phyloP scores from a whole-genome alignment of 2,888 invertebrate species.

The Chironomus tentans region DNA sequence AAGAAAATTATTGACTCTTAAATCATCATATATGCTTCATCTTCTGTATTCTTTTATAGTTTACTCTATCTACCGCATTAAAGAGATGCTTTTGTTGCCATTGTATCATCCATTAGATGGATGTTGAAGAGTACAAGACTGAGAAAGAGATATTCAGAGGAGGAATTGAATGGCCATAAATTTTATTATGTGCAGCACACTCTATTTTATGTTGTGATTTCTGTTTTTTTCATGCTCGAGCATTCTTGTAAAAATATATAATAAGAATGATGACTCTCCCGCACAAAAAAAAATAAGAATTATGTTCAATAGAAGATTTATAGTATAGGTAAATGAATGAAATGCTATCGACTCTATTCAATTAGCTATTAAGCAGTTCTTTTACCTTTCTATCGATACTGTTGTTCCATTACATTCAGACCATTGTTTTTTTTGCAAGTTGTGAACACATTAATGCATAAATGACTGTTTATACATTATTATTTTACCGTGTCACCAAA shows the following conservation, averaged over 20 bases:
- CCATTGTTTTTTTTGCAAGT: too few species aligned
- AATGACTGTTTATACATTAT: too few species aligned
- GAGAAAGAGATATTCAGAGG: not conserved
- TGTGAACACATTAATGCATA: too few species aligned
- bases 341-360: not conserved
- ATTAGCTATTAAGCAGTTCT: not conserved
- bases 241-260: not conserved
- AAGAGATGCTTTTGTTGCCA: not conserved
- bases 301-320: conserved; percentile 7
- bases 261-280: not conserved
- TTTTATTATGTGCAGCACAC: conserved; percentile 13
- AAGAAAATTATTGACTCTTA: too few species aligned
- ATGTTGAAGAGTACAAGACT: not conserved
- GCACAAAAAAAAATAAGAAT: not conserved
- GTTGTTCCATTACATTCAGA: too few species aligned
- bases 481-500: too few species aligned
- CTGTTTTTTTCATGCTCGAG: not conserved
- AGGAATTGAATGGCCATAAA: conserved; percentile 11
- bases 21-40: too few species aligned
- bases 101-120: conserved; percentile 4
- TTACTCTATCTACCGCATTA: not conserved
- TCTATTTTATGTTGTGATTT: conserved; percentile 5
- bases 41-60: too few species aligned
- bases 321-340: conserved; percentile 1
- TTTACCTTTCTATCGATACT: not conserved